Evolutionary conservation across 2,888 invertebrate species (phyloP), one percentile per base, ranked within the genome.

Genomic region (Lycophotia porphyrea): DNA sequence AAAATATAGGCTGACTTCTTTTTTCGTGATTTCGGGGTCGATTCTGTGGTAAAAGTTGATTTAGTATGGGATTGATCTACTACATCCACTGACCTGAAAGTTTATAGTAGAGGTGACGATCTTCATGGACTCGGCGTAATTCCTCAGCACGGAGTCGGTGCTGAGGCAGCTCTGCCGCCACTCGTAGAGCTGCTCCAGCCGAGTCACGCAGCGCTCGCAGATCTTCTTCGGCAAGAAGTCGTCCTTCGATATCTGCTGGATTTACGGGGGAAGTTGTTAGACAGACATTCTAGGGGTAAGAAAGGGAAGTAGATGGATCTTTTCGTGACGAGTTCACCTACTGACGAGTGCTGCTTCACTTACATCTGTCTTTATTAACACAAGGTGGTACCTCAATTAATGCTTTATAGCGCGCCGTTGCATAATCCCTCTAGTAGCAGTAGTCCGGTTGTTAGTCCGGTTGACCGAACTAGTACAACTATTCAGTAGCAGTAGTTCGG

Each of bases 201-300:
- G 96, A 67, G 97, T 97, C 84, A 97, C 95, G 92, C 98, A 98
- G 72, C 97, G 96, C 93, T 97, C 97, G 92, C 98, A 98, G 90
- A 98, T 97, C 94, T 97, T 97, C 95, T 98, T 97, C 72, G 98
- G 97, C 87, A 98, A 93, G 90, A 97, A 97, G 94, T 98, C 98
- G 92, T 98, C 98, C 93, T 98, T 97, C 89, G 97, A 97, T 92
- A 98, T 97, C 97, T 98, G 96, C 95, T 96, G 94, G 89, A 92
- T 87, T 75, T 84, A 85, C 52, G 47, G 71, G 66, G 68, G 0
- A 78, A 78, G 78, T 82, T 85, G 78, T 82, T 85, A 84, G 84
- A 75, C 69, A 67, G 84, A 74, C 31, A 58, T 36, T 60, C 39
- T 36, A 24, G 24, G 13, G 31, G 0, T 18, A 18, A 18, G 34